phyloP scores from a whole-genome alignment of 2,113 vertebrate species.

The Eulemur macaco region DNA sequence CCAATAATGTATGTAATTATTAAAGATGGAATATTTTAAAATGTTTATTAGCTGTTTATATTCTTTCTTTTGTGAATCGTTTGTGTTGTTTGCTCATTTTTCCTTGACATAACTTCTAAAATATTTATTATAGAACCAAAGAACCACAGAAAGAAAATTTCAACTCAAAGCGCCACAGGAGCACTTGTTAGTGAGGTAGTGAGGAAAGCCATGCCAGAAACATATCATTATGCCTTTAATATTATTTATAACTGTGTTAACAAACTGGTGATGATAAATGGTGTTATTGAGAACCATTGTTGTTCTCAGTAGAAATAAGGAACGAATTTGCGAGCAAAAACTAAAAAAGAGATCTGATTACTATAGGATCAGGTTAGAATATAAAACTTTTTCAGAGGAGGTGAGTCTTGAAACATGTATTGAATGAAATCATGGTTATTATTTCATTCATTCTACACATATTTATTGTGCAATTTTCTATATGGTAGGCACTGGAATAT shows the following conservation, averaged over 20 bases:
- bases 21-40: too few relatives aligned
- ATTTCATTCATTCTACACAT: neutral
- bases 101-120: neutral
- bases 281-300: neutral
- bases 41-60: too few relatives aligned
- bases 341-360: neutral
- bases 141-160: neutral
- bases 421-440: neutral
- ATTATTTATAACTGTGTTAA: neutral
- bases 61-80: too few relatives aligned
- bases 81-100: too few relatives aligned
- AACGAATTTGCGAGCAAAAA: neutral
- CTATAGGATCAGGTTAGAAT: neutral
- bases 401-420: neutral
- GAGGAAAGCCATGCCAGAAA: neutral
- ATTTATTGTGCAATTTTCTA: neutral
- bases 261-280: neutral
- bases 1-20: too few relatives aligned
- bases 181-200: neutral
- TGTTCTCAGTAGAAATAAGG: neutral
- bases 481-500: neutral
- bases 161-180: neutral
- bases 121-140: neutral
- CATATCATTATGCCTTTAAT: neutral
- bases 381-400: neutral